Conservation (phyloP, 2,888 invertebrate species). For the Cryptocephalus moraei region DNA sequence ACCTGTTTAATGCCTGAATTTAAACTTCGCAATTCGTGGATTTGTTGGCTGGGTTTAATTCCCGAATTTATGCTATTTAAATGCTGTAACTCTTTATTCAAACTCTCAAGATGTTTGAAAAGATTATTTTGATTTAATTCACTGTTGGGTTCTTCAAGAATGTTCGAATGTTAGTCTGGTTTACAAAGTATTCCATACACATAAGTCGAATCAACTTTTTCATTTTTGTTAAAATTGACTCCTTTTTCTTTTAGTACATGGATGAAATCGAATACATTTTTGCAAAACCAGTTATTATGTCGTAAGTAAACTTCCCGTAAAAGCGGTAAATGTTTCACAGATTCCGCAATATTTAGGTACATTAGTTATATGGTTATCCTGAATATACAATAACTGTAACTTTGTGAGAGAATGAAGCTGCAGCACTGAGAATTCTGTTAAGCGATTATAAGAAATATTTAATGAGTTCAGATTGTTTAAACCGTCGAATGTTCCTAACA, state of each 20-base stretch:
- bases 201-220: too few relatives aligned
- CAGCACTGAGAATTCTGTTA: not conserved
- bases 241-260: not conserved
- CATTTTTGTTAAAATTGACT: too few relatives aligned
- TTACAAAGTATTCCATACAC: too few relatives aligned
- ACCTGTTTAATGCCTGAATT: too few relatives aligned
- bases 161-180: too few relatives aligned
- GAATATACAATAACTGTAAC: not conserved
- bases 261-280: not conserved
- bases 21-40: too few relatives aligned
- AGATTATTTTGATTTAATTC: too few relatives aligned
- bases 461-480: not conserved
- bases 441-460: constrained; percentile 2
- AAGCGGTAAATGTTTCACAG: not conserved
- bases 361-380: constrained; percentile 4
- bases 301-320: not conserved
- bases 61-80: too few relatives aligned
- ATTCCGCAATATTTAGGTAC: constrained; percentile 3
- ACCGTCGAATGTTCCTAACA: constrained; percentile 6
- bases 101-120: too few relatives aligned
- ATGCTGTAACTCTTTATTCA: too few relatives aligned
- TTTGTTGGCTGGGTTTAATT: too few relatives aligned
- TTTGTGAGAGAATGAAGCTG: not conserved
- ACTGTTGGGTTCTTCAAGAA: too few relatives aligned
- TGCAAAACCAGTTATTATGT: constrained; percentile 1